Conservation (phyloP, 2,888 invertebrate genomes). For the Gisinianus flammeolus region DNA sequence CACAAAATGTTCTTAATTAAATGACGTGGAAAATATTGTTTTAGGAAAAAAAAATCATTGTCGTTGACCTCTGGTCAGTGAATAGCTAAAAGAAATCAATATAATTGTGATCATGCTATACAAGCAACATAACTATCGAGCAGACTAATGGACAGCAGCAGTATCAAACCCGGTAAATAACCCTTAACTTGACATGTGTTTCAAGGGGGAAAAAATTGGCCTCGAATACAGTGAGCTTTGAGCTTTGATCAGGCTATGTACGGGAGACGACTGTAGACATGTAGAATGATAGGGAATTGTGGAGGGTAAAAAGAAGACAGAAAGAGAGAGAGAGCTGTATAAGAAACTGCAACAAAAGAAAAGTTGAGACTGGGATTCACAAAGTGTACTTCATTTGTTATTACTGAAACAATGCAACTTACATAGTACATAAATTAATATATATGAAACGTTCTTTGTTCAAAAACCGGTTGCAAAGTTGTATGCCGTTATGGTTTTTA, state of each 20-base stretch:
- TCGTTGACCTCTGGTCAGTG: not conserved
- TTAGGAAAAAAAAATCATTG: not conserved
- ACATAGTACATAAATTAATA: slow-evolving; percentile 17
- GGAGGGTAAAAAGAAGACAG: not conserved
- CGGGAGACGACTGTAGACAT: not conserved
- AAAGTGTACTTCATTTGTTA: not conserved
- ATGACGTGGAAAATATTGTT: not conserved
- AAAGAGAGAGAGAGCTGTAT: slow-evolving; percentile 5
- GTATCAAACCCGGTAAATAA: slow-evolving; percentile 31
- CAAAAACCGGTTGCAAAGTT: slow-evolving; percentile 42
- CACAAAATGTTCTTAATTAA: not conserved
- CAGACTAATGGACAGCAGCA: not conserved
- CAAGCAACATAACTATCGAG: too few species aligned
- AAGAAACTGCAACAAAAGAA: slow-evolving; percentile 6
- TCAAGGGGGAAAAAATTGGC: not conserved
- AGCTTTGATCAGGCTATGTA: not conserved
- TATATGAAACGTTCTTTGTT: slow-evolving; percentile 40
- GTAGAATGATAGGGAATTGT: not conserved
- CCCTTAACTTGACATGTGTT: slow-evolving; percentile 22
- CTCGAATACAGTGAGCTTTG: not conserved
- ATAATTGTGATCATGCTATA: slow-evolving; percentile 11
- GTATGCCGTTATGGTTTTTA: slow-evolving; percentile 42
- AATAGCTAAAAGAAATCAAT: not conserved
- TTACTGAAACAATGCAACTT: slow-evolving; percentile 22
- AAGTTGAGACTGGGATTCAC: slow-evolving; percentile 10